phyloP scores from a whole-genome alignment of 30 jellyfish, hydroid and myxozoan genomes.

The Clytia hemisphaerica region DNA sequence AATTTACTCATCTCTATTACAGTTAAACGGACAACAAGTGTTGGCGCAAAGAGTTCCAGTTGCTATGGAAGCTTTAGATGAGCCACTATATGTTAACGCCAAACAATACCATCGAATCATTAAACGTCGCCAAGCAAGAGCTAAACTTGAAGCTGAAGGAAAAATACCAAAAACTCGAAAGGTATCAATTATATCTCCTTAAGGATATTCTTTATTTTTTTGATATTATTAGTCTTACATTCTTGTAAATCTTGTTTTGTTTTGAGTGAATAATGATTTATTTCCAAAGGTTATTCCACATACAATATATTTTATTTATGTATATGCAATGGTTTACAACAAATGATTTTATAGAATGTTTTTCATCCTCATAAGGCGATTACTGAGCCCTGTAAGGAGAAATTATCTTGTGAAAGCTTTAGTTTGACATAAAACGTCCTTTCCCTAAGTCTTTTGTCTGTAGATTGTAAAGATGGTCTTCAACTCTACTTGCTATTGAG shows the following conservation, averaged over 20 bases:
- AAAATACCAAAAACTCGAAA: constrained; percentile 93
- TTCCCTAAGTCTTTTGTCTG: too few species aligned
- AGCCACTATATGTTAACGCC: constrained; percentile 95
- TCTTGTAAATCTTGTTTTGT: neutral
- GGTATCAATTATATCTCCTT: constrained; percentile 12
- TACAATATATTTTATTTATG: neutral
- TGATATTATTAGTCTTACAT: neutral
- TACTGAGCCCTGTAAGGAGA: too few species aligned
- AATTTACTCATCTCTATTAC: neutral
- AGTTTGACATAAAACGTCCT: too few species aligned
- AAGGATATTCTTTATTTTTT: neutral
- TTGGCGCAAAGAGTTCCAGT: constrained; percentile 94
- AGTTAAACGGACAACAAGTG: constrained; percentile 98
- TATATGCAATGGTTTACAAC: neutral
- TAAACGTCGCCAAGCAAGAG: constrained; percentile 91
- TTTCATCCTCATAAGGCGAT: too few species aligned
- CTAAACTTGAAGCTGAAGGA: constrained; percentile 98
- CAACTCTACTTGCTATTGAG: too few species aligned
- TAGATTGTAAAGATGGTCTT: too few species aligned
- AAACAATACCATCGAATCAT: constrained; percentile 92
- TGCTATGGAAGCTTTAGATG: constrained; percentile 94
- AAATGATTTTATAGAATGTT: too few species aligned
- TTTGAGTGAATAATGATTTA: neutral
- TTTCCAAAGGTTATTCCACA: too few species aligned
- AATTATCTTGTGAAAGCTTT: too few species aligned